Percentiles rank a stretch among this genome's conserved stretches.
phyloP scores from a whole-genome alignment of 2,797 vertebrate genomes.

The Pseudochromis fuscus region DNA sequence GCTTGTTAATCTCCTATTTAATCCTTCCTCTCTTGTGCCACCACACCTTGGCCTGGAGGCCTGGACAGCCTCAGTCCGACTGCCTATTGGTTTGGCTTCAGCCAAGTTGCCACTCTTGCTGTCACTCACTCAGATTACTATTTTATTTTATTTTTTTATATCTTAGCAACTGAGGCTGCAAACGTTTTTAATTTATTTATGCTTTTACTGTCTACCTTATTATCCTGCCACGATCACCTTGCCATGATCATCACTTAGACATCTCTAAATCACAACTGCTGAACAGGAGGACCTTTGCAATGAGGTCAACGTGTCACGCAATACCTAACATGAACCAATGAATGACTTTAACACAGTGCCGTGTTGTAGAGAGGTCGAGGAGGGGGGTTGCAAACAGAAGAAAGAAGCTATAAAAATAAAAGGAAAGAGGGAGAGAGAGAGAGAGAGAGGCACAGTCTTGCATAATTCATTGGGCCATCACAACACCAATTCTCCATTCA shows the following conservation, averaged over 20 bases:
- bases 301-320: constrained; percentile 53
- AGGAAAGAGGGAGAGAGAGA: neutral
- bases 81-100: constrained; percentile 29
- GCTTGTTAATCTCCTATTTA: constrained; percentile 55
- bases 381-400: constrained; percentile 32
- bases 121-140: constrained; percentile 13
- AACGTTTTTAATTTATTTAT: no score
- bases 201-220: neutral
- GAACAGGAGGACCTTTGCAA: constrained; percentile 19
- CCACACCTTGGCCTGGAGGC: constrained; percentile 65
- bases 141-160: constrained; percentile 19
- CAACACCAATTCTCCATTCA: constrained; percentile 41
- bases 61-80: constrained; percentile 57
- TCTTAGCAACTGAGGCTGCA: neutral
- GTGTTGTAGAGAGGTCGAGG: constrained; percentile 12
- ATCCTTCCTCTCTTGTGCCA: constrained; percentile 63
- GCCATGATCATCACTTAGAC: neutral
- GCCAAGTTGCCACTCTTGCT: constrained; percentile 18
- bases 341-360: constrained; percentile 39
- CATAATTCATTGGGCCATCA: constrained; percentile 65
- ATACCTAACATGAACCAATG: constrained; percentile 19
- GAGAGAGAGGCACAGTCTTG: constrained; percentile 21
- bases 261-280: neutral
- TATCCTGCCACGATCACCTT: neutral
- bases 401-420: constrained; percentile 29